Evolutionary conservation across 1,140 invertebrate species (phyloP).

Genomic region (Akabosia matsudoensis): DNA sequence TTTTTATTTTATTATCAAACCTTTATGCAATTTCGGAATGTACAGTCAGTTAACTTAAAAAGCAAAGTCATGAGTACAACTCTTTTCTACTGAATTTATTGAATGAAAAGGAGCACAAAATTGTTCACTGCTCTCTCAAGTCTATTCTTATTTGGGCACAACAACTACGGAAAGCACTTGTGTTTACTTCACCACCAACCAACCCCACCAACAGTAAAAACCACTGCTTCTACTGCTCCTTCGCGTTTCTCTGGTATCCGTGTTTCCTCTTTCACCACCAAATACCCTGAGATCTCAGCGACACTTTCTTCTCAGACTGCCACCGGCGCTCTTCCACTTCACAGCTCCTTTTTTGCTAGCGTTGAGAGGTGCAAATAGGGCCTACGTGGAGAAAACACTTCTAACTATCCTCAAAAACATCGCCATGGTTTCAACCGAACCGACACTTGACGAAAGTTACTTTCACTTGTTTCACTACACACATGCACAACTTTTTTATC

Average conservation of each 20-base stretch:
- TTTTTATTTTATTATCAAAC: too few relatives aligned
- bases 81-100: too few relatives aligned
- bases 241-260: background rate
- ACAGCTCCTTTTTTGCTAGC: slow-evolving; percentile 24
- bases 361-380: background rate
- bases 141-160: too few relatives aligned
- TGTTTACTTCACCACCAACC: background rate
- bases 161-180: background rate
- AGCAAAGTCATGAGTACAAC: too few relatives aligned
- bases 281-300: background rate
- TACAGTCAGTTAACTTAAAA: too few relatives aligned
- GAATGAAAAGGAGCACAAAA: too few relatives aligned
- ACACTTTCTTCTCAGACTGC: slow-evolving; percentile 32
- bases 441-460: too few relatives aligned
- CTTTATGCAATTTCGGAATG: too few relatives aligned
- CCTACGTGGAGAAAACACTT: background rate
- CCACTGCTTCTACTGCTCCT: background rate
- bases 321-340: slow-evolving; percentile 34
- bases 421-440: too few relatives aligned
- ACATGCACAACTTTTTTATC: too few relatives aligned
- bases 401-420: background rate
- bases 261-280: background rate
- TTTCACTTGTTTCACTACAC: too few relatives aligned
- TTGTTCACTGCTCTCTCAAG: too few relatives aligned
- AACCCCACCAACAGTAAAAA: background rate